A percentile compares a stretch with the other conserved stretches of the same genome.
Conservation (phyloP, 2,113 vertebrate genomes). For the Dipodomys ordii region DNA sequence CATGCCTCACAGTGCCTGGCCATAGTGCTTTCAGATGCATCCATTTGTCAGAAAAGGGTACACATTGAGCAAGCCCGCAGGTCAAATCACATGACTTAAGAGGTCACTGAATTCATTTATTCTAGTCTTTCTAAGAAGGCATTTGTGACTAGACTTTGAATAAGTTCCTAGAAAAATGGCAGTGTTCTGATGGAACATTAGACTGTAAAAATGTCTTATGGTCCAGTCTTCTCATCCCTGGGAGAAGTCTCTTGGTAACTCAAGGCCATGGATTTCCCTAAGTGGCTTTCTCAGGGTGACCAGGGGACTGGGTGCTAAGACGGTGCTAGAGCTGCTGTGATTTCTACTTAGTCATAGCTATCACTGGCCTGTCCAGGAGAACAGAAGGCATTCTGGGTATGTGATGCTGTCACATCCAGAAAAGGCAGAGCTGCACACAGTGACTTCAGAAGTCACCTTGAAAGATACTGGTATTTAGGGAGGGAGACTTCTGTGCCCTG, state of each 20-base stretch:
- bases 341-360: neutral
- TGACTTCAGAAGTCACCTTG: slow-evolving; percentile 71
- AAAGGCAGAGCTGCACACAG: slow-evolving; percentile 30
- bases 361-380: neutral
- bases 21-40: neutral
- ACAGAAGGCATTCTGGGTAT: slow-evolving; percentile 68
- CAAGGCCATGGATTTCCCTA: neutral
- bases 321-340: neutral
- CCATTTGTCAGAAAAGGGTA: slow-evolving; percentile 12
- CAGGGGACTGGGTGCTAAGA: neutral
- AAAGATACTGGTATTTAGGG: slow-evolving; percentile 39
- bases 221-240: neutral
- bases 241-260: neutral
- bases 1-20: neutral
- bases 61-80: neutral
- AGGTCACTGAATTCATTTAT: slow-evolving; percentile 51
- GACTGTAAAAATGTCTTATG: neutral
- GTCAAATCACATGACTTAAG: slow-evolving; percentile 28
- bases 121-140: slow-evolving; percentile 23
- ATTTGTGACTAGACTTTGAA: slow-evolving; percentile 61
- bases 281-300: neutral
- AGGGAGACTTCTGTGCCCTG: slow-evolving; percentile 36
- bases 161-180: slow-evolving; percentile 50
- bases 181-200: slow-evolving; percentile 14
- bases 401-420: neutral